phyloP scores from a whole-genome alignment of 2,113 vertebrate species.

The Zapus hudsonius region DNA sequence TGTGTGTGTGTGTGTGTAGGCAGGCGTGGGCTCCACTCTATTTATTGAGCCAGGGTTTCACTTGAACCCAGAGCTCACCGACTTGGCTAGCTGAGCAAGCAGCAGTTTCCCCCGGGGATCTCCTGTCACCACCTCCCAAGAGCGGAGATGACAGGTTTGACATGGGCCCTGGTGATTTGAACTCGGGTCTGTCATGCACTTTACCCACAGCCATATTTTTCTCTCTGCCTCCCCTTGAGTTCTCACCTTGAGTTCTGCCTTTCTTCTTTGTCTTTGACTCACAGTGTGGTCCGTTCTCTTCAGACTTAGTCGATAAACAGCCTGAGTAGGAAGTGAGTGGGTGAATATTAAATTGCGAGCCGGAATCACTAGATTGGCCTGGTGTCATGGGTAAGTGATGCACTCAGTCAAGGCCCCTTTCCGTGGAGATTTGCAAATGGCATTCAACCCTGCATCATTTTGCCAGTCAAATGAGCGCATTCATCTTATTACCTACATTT shows the following conservation, averaged over 20 bases:
- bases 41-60: too few species aligned
- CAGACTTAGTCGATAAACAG: neutral
- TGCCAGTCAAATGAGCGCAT: neutral
- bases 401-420: neutral
- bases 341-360: neutral
- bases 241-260: neutral
- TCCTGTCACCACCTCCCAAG: too few species aligned
- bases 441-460: neutral
- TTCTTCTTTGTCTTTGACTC: neutral
- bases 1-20: too few species aligned
- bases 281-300: neutral
- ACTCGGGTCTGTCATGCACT: neutral
- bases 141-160: too few species aligned
- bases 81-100: too few species aligned
- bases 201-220: neutral
- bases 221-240: too few species aligned
- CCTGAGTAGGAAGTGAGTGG: neutral
- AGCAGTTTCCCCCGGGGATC: too few species aligned
- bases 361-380: neutral
- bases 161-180: too few species aligned
- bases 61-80: too few species aligned
- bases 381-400: neutral
- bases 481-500: neutral
- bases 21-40: too few species aligned
- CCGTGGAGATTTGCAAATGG: neutral